These are phyloP conservation scores for Eugnorisma glareosa DNA, from an alignment of 2,888 invertebrate genomes.

Conservation along the genomic window DNA sequence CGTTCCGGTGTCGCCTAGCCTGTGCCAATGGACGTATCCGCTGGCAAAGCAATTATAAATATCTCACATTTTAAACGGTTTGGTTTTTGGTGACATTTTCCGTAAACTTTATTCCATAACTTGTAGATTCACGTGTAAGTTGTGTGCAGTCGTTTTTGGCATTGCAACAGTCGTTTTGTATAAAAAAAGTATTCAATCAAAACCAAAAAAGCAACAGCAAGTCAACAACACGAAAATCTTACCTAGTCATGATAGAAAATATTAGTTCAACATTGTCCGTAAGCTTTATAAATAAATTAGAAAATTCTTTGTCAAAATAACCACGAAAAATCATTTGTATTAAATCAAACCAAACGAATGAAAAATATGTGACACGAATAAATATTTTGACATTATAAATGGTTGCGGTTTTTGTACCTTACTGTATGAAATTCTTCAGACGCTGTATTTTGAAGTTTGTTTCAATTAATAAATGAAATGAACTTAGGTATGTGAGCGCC, in stretches of 20 bases:
- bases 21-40: conserved; percentile 41
- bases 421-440: conserved; percentile 35
- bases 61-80: conserved; percentile 37
- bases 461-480: conserved; percentile 22
- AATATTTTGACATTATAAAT: conserved; percentile 46
- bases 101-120: conserved; percentile 12
- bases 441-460: conserved; percentile 29
- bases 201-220: conserved; percentile 1
- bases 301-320: conserved; percentile 12
- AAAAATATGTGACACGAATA: conserved; percentile 40
- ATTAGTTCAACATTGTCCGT: conserved; percentile 4
- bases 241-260: conserved; percentile 6
- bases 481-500: conserved; percentile 18
- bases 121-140: conserved; percentile 1
- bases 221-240: background rate
- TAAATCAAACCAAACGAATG: conserved; percentile 25
- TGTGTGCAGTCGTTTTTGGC: conserved; percentile 28
- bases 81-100: conserved; percentile 22
- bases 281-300: conserved; percentile 13
- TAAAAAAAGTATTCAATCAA: background rate
- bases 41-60: conserved; percentile 45
- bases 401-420: conserved; percentile 28
- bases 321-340: conserved; percentile 29
- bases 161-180: background rate
- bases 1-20: conserved; percentile 52